Conservation (phyloP, 2,797 vertebrate species). For the Zenarchopterus dispar region DNA sequence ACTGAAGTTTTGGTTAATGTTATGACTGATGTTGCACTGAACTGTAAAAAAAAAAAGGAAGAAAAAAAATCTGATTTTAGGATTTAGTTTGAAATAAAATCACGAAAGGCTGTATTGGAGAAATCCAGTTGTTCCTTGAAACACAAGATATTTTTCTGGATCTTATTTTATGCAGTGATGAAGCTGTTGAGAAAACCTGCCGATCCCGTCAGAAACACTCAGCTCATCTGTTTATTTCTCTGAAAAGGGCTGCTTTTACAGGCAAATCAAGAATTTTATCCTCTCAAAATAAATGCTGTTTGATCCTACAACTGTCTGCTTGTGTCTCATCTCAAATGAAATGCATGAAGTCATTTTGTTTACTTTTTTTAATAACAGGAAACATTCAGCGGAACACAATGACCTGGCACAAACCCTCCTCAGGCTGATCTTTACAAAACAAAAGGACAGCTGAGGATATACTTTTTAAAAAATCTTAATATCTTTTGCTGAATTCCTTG, state of each 20-base stretch:
- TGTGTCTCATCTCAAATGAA: slow-evolving; percentile 1
- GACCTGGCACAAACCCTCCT: too few species aligned
- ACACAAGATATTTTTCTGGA: not conserved
- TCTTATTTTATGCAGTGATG: not conserved
- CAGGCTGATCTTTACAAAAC: too few species aligned
- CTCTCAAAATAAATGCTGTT: slow-evolving; percentile 49
- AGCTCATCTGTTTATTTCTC: slow-evolving; percentile 8
- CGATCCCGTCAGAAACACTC: not conserved
- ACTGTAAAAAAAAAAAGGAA: too few species aligned
- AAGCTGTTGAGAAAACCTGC: slow-evolving; percentile 5
- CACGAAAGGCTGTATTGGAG: not conserved
- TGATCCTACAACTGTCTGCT: not conserved
- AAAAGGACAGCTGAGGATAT: too few species aligned
- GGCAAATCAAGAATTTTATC: slow-evolving; percentile 23
- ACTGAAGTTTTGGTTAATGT: too few species aligned
- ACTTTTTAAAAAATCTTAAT: too few species aligned
- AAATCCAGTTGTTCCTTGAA: not conserved
- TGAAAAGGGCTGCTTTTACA: slow-evolving; percentile 61
- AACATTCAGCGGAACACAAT: too few species aligned
- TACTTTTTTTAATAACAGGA: too few species aligned
- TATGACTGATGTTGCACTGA: slow-evolving; percentile 15
- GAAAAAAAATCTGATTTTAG: not conserved
- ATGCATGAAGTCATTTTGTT: too few species aligned
- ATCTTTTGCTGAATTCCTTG: too few species aligned
- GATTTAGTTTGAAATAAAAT: not conserved